Evolutionary conservation across 1,140 invertebrate species (phyloP), one percentile per base, ranked within the genome.

Genomic region (Drosophila willistoni): DNA sequence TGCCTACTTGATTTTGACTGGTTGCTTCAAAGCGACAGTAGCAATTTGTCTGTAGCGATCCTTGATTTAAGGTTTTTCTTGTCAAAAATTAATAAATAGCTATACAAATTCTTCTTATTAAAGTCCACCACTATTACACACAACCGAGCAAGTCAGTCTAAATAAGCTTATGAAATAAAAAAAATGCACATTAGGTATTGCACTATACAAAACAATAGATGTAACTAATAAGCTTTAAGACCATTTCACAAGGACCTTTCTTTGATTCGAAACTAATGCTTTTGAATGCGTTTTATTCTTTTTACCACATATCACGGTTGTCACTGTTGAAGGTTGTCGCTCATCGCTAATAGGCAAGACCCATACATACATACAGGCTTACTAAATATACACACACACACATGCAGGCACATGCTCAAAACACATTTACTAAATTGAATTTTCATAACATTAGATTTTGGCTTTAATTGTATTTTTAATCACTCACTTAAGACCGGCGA

Each of bases 341-440:
- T 22, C 44, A 51, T 51, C 44, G 44, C 44, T 51, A 51, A 51
- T 51, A 51, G 19, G 17, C 17, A 22, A 51, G 44, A 51, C 44
- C 44, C 44, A 51, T 22, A 51, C 44, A 51, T 51, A 51, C 44
- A 51, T 51, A 51, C 44, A 22, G 44, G 44, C 44, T 51, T 51
- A 51, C 44, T 22, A 51, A 51, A 51, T 17, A 47, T 17, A 19
- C 44, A 47, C 44, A 47, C 44, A 47, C 19, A 22, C 44, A 51
- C 44, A 51, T 51, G 17, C 44, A 29, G 6, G 29, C 29, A 29
- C 29, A 12, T n/a, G 17, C 17, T 22, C 19, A 0, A 29, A 25
- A 6, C 12, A 51, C 17, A 22, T 51, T 14, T 19, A 19, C 17
- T 51, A 12, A 10, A 10, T 51, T 51, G 9, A 9, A 19, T 22